Evolutionary conservation across 1,140 invertebrate genomes (phyloP), one percentile per base, ranked within the genome.

Genomic region (Nixonia krombeini): DNA sequence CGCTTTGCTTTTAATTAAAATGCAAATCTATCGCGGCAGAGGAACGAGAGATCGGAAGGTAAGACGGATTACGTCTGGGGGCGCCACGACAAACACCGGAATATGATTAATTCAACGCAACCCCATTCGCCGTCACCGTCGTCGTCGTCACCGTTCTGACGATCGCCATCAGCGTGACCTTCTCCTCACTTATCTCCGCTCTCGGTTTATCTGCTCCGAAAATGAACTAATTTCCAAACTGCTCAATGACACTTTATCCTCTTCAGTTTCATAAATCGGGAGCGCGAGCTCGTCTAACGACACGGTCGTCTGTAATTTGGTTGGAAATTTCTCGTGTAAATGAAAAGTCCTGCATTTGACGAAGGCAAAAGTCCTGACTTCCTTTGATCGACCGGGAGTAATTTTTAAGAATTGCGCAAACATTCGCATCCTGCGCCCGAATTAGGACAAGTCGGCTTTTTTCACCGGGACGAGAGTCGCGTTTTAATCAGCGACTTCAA

Each of bases 1-100:
- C 85, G 85, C 87, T 87, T 84, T 83, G 83, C 83, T 86, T 84
- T 86, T 87, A 88, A 88, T 88, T 88, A 88, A 88, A 88, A 88
- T 88, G 87, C 87, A 88, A 88, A 88, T 88, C 86, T 86, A 80
- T 83, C 81, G 80, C 73, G 73, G 63, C 62, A 71, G 73, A 66
- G 72, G 74, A 82, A 81, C 66, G 84, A 86, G 76, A 79, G 76
- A 81, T 79, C 76, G 75, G 72, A 76, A 85, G 82, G 82, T 85
- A 85, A 85, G 83, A 84, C 81, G 82, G 83, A 84, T 85, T 84
- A 85, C 77, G 82, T 82, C 79, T 82, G 75, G 76, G 74, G 78
- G 75, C 70, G 79, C 76, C 72, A 83, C 76, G 83, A 85, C 83
- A 85, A 85, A 84, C 81, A 85, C 73, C 74, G 75, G 81, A 85